phyloP scores from a whole-genome alignment of 2,888 invertebrate species.

The Acanthococcus lagerstroemiae region DNA sequence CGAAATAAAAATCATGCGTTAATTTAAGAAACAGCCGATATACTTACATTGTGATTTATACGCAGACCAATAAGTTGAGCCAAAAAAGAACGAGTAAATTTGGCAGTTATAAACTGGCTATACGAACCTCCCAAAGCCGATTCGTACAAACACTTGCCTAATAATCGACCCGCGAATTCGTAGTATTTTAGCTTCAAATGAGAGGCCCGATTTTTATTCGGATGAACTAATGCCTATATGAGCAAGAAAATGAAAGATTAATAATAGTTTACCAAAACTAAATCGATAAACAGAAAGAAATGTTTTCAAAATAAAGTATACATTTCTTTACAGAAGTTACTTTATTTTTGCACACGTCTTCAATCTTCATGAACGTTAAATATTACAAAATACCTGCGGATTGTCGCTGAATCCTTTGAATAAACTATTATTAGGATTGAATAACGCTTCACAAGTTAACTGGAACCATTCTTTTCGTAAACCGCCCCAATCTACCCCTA shows the following conservation, averaged over 20 bases:
- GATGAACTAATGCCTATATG: conserved; percentile 69
- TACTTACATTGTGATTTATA: conserved; percentile 75
- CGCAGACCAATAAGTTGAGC: conserved; percentile 88
- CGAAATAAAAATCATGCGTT: neutral
- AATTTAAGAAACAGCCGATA: neutral
- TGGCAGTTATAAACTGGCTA: conserved; percentile 72
- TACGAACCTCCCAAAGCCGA: conserved; percentile 81
- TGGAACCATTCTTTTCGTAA: conserved; percentile 92
- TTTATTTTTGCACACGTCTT: neutral
- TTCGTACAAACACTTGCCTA: conserved; percentile 90
- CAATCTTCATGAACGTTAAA: neutral
- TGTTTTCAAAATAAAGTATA: no score
- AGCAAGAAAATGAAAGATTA: conserved; percentile 8
- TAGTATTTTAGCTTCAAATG: conserved; percentile 77
- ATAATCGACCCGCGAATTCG: conserved; percentile 86
- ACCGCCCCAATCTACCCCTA: conserved; percentile 90
- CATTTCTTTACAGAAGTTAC: no score
- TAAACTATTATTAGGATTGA: conserved; percentile 64
- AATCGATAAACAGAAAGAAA: neutral
- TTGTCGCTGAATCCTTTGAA: conserved; percentile 76
- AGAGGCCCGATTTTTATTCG: conserved; percentile 61
- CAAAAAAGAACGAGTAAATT: conserved; percentile 83
- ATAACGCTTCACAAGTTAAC: conserved; percentile 72
- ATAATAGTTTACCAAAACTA: conserved; percentile 1
- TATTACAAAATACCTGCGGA: conserved; percentile 35